phyloP scores from a whole-genome alignment of 2,888 invertebrate genomes.

The Luffia ferchaultella region DNA sequence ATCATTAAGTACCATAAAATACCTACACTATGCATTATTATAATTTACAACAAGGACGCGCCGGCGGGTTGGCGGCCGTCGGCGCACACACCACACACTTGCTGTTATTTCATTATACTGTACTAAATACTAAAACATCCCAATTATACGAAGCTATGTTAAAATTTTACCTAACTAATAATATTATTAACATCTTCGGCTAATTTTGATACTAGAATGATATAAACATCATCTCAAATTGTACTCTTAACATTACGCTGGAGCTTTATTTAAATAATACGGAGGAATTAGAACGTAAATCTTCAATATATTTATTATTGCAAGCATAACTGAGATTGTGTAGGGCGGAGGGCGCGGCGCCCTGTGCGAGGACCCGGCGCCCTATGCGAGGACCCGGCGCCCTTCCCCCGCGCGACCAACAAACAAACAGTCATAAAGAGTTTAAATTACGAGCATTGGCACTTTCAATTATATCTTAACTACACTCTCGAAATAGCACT shows the following conservation, averaged over 20 bases:
- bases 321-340: slow-evolving; percentile 68
- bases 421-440: slow-evolving; percentile 63
- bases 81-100: slow-evolving; percentile 12
- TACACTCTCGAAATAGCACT: slow-evolving; percentile 65
- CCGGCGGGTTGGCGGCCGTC: slow-evolving; percentile 22
- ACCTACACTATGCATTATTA: slow-evolving; percentile 62
- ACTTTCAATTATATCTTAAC: slow-evolving; percentile 66
- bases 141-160: slow-evolving; percentile 67
- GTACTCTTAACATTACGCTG: slow-evolving; percentile 67
- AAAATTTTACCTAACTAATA: slow-evolving; percentile 65
- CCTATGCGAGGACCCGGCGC: slow-evolving; percentile 14
- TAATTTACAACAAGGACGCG: slow-evolving; percentile 59
- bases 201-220: slow-evolving; percentile 69
- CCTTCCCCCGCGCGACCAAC: slow-evolving; percentile 15
- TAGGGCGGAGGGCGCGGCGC: slow-evolving; percentile 46
- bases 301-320: slow-evolving; percentile 56
- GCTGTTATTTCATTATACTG: slow-evolving; percentile 16
- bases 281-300: slow-evolving; percentile 40
- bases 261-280: slow-evolving; percentile 55
- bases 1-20: slow-evolving; percentile 68
- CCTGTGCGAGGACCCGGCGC: background rate
- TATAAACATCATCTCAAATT: slow-evolving; percentile 65
- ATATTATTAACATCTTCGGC: slow-evolving; percentile 68
- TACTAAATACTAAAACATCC: slow-evolving; percentile 65
- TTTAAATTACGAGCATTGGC: slow-evolving; percentile 68